Evolutionary conservation across 1,140 invertebrate species (phyloP).

Genomic region (Drosophila orosa): DNA sequence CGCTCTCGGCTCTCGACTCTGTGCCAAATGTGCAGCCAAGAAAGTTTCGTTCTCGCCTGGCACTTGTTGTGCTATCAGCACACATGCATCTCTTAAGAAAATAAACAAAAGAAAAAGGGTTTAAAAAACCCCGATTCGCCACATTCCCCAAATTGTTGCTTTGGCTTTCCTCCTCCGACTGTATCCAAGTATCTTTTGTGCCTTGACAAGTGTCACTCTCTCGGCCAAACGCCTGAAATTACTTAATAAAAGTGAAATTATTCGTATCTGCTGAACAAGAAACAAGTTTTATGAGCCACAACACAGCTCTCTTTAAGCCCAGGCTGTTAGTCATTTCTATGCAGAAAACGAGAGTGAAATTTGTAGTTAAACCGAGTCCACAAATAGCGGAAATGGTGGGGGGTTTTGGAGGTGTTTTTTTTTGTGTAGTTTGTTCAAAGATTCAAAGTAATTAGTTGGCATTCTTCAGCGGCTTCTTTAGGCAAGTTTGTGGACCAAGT

Average conservation of each 20-base stretch:
- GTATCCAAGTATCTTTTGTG: conserved; percentile 14
- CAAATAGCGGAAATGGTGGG: conserved; percentile 15
- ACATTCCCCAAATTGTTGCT: conserved; percentile 26
- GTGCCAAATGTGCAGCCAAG: conserved; percentile 76
- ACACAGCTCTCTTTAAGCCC: conserved; percentile 2
- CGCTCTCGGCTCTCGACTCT: conserved; percentile 21
- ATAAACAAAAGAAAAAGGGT: background rate
- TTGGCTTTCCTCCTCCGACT: conserved; percentile 46
- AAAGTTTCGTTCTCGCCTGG: conserved; percentile 57
- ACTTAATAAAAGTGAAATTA: conserved; percentile 82
- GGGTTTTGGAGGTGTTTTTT: background rate
- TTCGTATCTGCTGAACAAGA: conserved; percentile 35
- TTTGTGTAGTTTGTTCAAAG: background rate
- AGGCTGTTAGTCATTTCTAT: conserved; percentile 43
- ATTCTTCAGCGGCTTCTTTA: background rate
- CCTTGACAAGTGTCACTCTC: conserved; percentile 69
- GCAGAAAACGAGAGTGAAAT: conserved; percentile 79
- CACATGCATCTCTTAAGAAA: conserved; percentile 20
- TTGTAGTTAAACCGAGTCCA: conserved; percentile 36
- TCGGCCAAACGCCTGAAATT: conserved; percentile 53
- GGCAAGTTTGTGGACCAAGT: conserved; percentile 60
- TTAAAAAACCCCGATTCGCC: conserved; percentile 20
- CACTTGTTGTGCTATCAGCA: conserved; percentile 31
- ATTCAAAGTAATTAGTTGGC: conserved; percentile 22
- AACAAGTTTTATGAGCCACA: conserved; percentile 60